Evolutionary conservation across 2,113 vertebrate species (phyloP).

Genomic region (Sylvia atricapilla): DNA sequence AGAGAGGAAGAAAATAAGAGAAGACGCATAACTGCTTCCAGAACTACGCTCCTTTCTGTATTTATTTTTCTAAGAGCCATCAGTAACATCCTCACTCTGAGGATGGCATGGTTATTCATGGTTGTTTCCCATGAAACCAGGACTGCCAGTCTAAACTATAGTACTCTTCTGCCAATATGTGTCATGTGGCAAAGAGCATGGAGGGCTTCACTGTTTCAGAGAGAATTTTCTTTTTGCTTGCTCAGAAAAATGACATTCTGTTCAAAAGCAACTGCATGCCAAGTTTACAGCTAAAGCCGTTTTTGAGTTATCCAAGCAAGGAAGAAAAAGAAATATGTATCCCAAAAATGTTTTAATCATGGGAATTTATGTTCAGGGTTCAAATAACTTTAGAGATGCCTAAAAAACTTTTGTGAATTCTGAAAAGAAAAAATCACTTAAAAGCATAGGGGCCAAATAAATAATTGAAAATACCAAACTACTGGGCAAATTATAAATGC

Average conservation of each 20-base stretch:
- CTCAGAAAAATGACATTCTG: neutral
- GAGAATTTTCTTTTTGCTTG: neutral
- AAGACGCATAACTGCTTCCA: neutral
- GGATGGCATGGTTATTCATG: neutral
- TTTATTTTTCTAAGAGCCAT: slow-evolving; percentile 9
- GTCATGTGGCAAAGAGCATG: fast-evolving
- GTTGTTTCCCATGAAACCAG: neutral
- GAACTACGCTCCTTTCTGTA: neutral
- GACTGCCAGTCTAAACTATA: neutral
- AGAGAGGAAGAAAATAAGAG: neutral
- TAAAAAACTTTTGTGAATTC: neutral
- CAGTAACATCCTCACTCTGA: neutral
- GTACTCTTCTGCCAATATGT: neutral
- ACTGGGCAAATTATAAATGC: neutral
- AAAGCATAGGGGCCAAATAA: neutral
- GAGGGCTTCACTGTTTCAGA: neutral
- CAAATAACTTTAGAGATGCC: neutral
- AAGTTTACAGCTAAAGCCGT: neutral
- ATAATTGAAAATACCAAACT: neutral
- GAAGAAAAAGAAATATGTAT: neutral
- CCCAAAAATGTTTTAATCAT: neutral
- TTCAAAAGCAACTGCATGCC: neutral
- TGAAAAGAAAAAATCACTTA: neutral
- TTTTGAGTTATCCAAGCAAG: neutral
- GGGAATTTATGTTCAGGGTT: neutral